Percentiles rank a stretch among this genome's conserved stretches.
These are phyloP conservation scores for Trachelipus rathkii DNA, from an alignment of 1,140 invertebrate genomes.

Conservation along the genomic window DNA sequence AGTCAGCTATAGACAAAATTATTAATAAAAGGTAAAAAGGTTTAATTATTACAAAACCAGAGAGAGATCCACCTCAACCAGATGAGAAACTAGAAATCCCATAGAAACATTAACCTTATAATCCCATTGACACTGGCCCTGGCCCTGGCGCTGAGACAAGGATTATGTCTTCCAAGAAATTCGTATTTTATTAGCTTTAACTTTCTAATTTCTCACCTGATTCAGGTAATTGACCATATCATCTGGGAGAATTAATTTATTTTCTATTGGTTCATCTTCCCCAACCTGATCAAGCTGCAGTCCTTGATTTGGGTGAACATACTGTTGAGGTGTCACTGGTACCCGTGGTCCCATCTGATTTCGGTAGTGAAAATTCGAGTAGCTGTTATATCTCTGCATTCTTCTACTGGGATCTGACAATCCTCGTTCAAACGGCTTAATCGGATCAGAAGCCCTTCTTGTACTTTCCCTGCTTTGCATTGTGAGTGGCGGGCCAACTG, in stretches of 20 bases:
- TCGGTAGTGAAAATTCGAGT: constrained; percentile 52
- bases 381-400: constrained; percentile 48
- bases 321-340: constrained; percentile 50
- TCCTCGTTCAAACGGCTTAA: constrained; percentile 54
- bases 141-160: too few species aligned
- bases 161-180: too few species aligned
- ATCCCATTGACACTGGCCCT: too few species aligned
- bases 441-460: constrained; percentile 65
- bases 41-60: neutral
- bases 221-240: constrained; percentile 93
- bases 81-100: constrained; percentile 5
- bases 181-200: neutral
- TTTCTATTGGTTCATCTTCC: constrained; percentile 82
- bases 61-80: neutral
- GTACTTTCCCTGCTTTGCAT: constrained; percentile 34
- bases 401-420: constrained; percentile 10
- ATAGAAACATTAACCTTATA: neutral
- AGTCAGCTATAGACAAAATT: too few species aligned
- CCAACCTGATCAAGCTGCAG: constrained; percentile 74
- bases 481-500: constrained; percentile 30
- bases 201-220: constrained; percentile 57
- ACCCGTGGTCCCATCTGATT: constrained; percentile 48
- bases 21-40: too few species aligned
- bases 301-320: constrained; percentile 76
- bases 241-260: constrained; percentile 85